phyloP scores from a whole-genome alignment of 2,888 invertebrate genomes.

The Metellina segmentata region DNA sequence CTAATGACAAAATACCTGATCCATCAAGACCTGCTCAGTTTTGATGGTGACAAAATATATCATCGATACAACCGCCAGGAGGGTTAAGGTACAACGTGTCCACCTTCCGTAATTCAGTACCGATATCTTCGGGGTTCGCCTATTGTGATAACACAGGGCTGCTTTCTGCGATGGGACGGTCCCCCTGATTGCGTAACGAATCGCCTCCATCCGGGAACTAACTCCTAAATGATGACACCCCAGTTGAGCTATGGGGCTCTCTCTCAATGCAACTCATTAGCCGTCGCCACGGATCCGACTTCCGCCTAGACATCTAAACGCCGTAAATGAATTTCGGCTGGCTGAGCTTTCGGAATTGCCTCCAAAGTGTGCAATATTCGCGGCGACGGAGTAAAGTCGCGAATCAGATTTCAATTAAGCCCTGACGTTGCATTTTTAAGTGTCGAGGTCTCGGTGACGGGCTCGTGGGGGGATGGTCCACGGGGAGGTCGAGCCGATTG shows the following conservation, averaged over 20 bases:
- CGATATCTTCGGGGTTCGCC: too few species aligned
- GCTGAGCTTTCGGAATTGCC: conserved; percentile 7
- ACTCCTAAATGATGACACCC: conserved; percentile 52
- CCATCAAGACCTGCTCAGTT: too few species aligned
- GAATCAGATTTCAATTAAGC: conserved; percentile 54
- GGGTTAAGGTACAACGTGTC: too few species aligned
- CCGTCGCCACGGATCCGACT: conserved; percentile 27
- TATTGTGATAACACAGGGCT: neutral
- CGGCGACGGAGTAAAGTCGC: conserved; percentile 10
- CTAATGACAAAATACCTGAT: too few species aligned
- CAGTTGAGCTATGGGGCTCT: conserved; percentile 13
- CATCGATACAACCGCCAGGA: too few species aligned
- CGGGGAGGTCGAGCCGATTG: neutral
- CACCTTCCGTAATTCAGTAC: too few species aligned
- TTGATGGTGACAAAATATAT: too few species aligned
- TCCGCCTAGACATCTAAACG: conserved; percentile 36
- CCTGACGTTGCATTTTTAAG: neutral
- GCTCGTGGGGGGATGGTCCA: neutral
- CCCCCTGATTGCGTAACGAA: conserved; percentile 41
- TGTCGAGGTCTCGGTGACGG: neutral
- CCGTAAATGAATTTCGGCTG: conserved; percentile 53
- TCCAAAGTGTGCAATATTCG: neutral
- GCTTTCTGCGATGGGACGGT: neutral
- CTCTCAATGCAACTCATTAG: conserved; percentile 33
- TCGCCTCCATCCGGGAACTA: conserved; percentile 24